Conservation (phyloP, 2,888 invertebrate genomes). For the Deilephila porcellus region DNA sequence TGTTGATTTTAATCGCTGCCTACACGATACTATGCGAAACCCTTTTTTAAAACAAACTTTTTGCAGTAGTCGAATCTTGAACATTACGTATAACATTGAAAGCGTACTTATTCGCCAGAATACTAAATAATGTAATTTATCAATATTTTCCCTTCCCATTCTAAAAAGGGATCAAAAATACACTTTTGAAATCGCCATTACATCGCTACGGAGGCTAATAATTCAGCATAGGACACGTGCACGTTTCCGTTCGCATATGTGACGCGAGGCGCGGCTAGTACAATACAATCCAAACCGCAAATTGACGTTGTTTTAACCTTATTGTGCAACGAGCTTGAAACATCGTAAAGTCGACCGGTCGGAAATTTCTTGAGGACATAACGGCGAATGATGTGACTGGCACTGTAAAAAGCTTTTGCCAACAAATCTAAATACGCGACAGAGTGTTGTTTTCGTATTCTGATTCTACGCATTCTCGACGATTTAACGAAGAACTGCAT, state of each 20-base stretch:
- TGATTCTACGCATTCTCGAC: background rate
- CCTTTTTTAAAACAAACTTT: no score
- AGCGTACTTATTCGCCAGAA: no score
- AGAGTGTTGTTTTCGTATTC: background rate
- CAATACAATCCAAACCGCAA: background rate
- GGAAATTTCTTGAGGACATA: slow-evolving; percentile 13
- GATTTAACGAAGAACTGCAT: background rate
- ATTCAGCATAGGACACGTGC: background rate
- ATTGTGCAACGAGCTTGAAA: slow-evolving; percentile 22
- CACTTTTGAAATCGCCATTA: background rate
- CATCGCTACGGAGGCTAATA: background rate
- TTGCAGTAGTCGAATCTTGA: no score
- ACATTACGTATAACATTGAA: no score
- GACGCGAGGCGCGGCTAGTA: background rate
- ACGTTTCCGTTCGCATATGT: background rate
- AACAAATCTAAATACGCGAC: background rate
- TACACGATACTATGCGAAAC: background rate
- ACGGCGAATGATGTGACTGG: slow-evolving; percentile 3
- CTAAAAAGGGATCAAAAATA: background rate
- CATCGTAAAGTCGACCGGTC: slow-evolving; percentile 9
- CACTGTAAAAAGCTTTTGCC: background rate
- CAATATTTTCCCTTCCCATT: no score
- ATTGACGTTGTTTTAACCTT: slow-evolving; percentile 19
- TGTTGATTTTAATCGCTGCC: background rate
- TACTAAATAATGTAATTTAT: background rate